These are phyloP conservation scores for Drosophila mauritiana DNA, from an alignment of 1,140 invertebrate genomes.

Conservation along the genomic window DNA sequence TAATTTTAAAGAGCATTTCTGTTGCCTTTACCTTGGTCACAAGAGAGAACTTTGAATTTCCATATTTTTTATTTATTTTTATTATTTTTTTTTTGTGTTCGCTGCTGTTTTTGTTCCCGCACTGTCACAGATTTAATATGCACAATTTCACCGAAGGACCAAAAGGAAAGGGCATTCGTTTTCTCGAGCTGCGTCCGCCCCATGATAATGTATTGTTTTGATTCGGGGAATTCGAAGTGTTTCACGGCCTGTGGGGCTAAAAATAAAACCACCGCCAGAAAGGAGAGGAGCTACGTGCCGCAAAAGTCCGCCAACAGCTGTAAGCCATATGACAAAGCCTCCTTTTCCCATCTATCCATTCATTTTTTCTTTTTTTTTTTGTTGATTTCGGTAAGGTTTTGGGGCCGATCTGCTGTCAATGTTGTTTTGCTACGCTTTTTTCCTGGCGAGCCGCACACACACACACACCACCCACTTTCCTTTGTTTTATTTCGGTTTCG, in stretches of 20 bases:
- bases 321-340: constrained; percentile 27
- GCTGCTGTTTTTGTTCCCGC: constrained; percentile 16
- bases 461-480: constrained; percentile 18
- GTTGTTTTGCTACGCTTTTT: constrained; percentile 23
- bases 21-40: not conserved
- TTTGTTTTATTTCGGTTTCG: constrained; percentile 50
- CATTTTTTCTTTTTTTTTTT: not conserved
- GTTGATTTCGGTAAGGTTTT: constrained; percentile 6
- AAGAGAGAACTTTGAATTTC: not conserved
- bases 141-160: constrained; percentile 63
- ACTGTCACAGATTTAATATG: constrained; percentile 70
- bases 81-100: not conserved
- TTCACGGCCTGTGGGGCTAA: constrained; percentile 56
- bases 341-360: not conserved
- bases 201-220: constrained; percentile 75
- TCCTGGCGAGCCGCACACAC: not conserved
- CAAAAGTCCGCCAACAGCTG: constrained; percentile 32
- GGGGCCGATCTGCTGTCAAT: constrained; percentile 46
- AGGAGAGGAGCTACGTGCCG: constrained; percentile 2
- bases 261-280: constrained; percentile 54
- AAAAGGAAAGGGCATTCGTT: constrained; percentile 31
- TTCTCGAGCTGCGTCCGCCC: constrained; percentile 3
- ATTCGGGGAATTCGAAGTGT: constrained; percentile 48
- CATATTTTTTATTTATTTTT: no score
- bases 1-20: not conserved